Evolutionary conservation across 2,888 invertebrate genomes (phyloP).

Genomic region (Tiphia femorata): DNA sequence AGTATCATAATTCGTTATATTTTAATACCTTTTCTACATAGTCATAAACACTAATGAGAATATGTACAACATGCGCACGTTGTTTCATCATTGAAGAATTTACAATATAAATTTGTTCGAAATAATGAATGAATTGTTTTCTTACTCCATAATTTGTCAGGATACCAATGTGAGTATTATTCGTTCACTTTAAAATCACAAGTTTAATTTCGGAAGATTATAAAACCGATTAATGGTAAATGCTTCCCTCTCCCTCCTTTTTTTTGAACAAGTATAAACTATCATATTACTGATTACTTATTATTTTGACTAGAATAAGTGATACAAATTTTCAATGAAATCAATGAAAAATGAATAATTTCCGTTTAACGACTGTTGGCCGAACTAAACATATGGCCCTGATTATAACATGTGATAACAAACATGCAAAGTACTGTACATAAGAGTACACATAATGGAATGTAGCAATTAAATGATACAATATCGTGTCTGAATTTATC

Average conservation of each 20-base stretch:
- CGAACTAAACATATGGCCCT: constrained; percentile 1
- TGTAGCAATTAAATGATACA: not conserved
- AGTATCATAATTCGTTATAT: constrained; percentile 1
- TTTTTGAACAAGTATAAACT: not conserved
- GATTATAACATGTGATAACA: constrained; percentile 1
- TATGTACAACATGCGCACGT: not conserved
- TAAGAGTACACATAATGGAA: constrained; percentile 7
- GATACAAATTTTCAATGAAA: constrained; percentile 19
- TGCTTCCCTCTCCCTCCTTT: not conserved
- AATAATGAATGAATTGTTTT: too few relatives aligned
- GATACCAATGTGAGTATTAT: not conserved
- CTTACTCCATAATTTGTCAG: too few relatives aligned
- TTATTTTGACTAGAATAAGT: constrained; percentile 44
- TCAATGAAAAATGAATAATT: constrained; percentile 5
- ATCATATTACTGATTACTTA: constrained; percentile 24
- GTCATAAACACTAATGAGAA: not conserved
- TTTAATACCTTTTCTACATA: not conserved
- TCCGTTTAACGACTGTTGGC: constrained; percentile 11
- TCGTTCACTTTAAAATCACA: not conserved
- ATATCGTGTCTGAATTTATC: constrained; percentile 2
- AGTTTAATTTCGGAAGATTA: not conserved
- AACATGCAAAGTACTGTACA: constrained; percentile 14
- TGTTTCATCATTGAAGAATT: not conserved
- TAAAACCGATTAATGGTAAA: not conserved
- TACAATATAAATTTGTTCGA: not conserved